Base-by-base conservation (phyloP, 2,113 vertebrate species). In the Nycticryphes semicollaris region DNA sequence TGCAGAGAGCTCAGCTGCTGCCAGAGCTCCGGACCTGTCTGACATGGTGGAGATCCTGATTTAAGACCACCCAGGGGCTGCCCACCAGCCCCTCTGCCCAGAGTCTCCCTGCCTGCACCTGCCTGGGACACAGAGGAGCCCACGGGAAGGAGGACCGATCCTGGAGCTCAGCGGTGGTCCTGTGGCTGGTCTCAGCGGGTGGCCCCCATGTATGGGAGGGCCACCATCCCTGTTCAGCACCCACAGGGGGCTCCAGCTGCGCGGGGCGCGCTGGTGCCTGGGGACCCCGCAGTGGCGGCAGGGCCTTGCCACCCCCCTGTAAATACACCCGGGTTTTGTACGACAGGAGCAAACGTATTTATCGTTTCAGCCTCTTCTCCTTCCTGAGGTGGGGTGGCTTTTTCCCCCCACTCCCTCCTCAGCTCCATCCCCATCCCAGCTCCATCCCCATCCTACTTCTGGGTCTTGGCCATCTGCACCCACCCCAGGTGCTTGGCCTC, bases 21-120 rank as follows among this genome's bases (percentile, higher is more conserved):
- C 94, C 81, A 97, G 97, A 94, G 94, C 74, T 79, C 96, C 69
- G 2, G 98, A 98, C 85, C 93, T 98, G 89, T 97, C 98, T 0
- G 98, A 98, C 84, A 98, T 98, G 98, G 98, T 98, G 94, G 98
- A 98, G 90, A 98, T 98, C 87, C 95, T 98, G 87, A 98, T 98
- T 89, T 98, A 93, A 98, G 68, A 72, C 50, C 54, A 4, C 6
- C 18, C n/a, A 5, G 4, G 48, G 18, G 82, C 81, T 70, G 87
- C 24, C 22, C 0, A 0, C 33, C 4, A 2, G 69, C 47, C 60
- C 13, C 56, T 81, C 19, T 3, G 5, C 41, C 60, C 59, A 25
- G 43, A 74, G 59, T 59, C 14, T 9, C 37, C 35, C 53, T 77
- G 53, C 74, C 45, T n/a, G 66, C 33, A 1, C 7, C 50, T 3